A percentile compares a stretch with the other conserved stretches of the same genome.
Conservation (phyloP, 2,888 invertebrate species). For the Spatulosminthurus flaviceps region DNA sequence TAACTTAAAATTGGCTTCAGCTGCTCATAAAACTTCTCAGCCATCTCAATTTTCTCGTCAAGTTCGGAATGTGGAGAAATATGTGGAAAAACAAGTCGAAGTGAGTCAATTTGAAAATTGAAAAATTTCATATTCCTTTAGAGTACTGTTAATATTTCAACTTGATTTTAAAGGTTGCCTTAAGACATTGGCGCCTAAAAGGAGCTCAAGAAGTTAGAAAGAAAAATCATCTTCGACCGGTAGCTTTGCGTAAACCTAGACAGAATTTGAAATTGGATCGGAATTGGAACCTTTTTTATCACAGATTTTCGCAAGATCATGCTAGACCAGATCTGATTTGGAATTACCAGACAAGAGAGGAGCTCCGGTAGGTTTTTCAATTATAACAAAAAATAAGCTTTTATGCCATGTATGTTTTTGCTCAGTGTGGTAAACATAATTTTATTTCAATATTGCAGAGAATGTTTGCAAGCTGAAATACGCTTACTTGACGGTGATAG, state of each 20-base stretch:
- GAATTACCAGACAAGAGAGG: conserved; percentile 83
- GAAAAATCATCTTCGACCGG: conserved; percentile 77
- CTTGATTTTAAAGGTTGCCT: conserved; percentile 68
- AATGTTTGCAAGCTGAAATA: conserved; percentile 91
- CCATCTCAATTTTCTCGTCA: conserved; percentile 61
- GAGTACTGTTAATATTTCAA: no score
- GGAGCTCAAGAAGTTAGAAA: conserved; percentile 68
- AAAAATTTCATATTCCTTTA: neutral
- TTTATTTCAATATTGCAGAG: conserved; percentile 64
- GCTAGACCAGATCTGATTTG: conserved; percentile 96
- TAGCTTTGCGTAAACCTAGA: conserved; percentile 88
- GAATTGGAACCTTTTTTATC: conserved; percentile 95
- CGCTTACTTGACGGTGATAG: conserved; percentile 88
- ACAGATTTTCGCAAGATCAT: conserved; percentile 93
- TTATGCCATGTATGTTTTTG: no score
- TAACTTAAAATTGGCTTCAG: conserved; percentile 87
- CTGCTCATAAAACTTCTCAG: conserved; percentile 56
- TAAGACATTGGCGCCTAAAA: conserved; percentile 75
- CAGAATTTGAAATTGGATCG: conserved; percentile 86
- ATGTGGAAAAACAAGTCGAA: conserved; percentile 85
- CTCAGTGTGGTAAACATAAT: neutral
- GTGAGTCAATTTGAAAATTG: conserved; percentile 65
- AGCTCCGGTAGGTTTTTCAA: conserved; percentile 67
- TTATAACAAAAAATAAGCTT: neutral
- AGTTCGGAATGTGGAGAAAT: conserved; percentile 68